Evolutionary conservation across 2,888 invertebrate species (phyloP), one percentile per base, ranked within the genome.

Genomic region (Aspidiotus rigidus): DNA sequence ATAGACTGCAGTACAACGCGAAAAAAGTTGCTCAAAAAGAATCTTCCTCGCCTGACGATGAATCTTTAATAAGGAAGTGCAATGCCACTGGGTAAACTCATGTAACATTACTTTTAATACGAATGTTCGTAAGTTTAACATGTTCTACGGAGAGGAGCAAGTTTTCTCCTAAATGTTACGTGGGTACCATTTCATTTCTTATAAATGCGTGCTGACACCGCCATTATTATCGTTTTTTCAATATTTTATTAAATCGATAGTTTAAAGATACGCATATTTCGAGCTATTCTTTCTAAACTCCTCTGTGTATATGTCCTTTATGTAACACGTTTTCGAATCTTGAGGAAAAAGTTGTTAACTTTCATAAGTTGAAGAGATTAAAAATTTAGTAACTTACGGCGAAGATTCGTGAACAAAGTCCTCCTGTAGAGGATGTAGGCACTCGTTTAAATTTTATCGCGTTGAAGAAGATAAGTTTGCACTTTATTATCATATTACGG

Each of bases 131-230:
- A 66, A 66, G 66, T 66, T 59, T 66, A 66, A 66, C 66, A 66
- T 66, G 66, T 66, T 66, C 49, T 59, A 64, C 28, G 28, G 56
- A 55, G 66, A 59, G 39, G 66, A 66, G 57, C 42, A 57, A 44
- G 41, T 66, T 57, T 66, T 62, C 49, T 66, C 42, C 66, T 66
- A 42, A 66, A 64, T 64, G 64, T 66, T 57, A 59, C 56, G 66
- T 59, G 57, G 66, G 59, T 66, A 59, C 66, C 57, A 59, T 66
- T 57, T 66, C 66, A 66, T 66, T 66, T 42, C 59, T 66, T 66
- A 66, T 66, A 66, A 66, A 66, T 66, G 66, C 59, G 66, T 66
- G 66, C 66, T 66, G 66, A 66, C 66, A 66, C 66, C 57, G 66
- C 57, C 56, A 44, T 66, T 66, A 66, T 66, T 66, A 66, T 66